A percentile compares a stretch with the other conserved stretches of the same genome.
Evolutionary conservation across 2,888 invertebrate species (phyloP).

Genomic region (Andrena camellia): DNA sequence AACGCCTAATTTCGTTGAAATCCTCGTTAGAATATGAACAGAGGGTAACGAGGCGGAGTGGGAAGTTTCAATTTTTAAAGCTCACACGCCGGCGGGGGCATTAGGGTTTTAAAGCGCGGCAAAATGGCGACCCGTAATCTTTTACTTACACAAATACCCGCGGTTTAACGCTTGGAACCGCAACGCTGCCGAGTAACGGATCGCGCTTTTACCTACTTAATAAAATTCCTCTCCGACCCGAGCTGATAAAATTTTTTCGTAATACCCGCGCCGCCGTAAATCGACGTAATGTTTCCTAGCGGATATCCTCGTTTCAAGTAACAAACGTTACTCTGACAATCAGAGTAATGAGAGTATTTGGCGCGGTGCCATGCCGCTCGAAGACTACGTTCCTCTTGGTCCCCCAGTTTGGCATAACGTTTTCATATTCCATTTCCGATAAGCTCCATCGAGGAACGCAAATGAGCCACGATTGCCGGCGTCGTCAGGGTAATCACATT

Average conservation of each 20-base stretch:
- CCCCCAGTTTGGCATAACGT: slow-evolving; percentile 1
- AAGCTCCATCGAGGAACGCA: slow-evolving; percentile 29
- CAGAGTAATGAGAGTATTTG: slow-evolving; percentile 48
- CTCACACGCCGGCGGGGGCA: not conserved
- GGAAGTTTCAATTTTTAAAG: slow-evolving; percentile 39
- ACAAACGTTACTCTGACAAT: slow-evolving; percentile 43
- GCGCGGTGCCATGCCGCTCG: slow-evolving; percentile 27
- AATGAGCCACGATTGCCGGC: slow-evolving; percentile 25
- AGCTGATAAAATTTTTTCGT: not conserved
- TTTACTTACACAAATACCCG: slow-evolving; percentile 7
- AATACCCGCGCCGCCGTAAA: slow-evolving; percentile 18
- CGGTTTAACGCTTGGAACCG: slow-evolving; percentile 2
- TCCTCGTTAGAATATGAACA: not conserved
- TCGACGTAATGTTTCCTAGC: slow-evolving; percentile 19
- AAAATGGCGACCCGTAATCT: slow-evolving; percentile 35
- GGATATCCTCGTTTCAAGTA: slow-evolving; percentile 7
- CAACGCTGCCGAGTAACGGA: not conserved
- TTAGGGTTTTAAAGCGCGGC: slow-evolving; percentile 8
- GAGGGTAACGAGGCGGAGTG: not conserved
- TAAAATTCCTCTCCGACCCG: not conserved
- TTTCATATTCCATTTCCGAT: slow-evolving; percentile 43
- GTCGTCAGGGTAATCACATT: slow-evolving; percentile 19
- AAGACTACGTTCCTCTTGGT: slow-evolving; percentile 2
- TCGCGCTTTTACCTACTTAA: slow-evolving; percentile 2
- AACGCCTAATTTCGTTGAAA: slow-evolving; percentile 8